Evolutionary conservation across 37 sponge, comb jelly and placozoan genomes (phyloP).

Genomic region (Halisarca cf. caerulea): DNA sequence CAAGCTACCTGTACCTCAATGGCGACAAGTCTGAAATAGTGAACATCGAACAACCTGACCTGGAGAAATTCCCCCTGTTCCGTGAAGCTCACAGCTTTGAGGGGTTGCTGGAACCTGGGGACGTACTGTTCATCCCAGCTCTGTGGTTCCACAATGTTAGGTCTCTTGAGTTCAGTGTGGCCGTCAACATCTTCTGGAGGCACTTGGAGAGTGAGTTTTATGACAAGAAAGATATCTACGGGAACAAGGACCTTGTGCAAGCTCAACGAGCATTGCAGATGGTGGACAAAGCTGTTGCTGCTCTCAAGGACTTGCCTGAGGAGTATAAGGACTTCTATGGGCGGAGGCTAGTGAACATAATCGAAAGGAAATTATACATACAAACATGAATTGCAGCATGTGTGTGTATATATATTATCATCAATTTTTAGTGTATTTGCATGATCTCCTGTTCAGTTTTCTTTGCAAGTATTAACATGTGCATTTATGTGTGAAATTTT

Average conservation of each 20-base stretch:
- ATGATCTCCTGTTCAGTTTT: background rate
- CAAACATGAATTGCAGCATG: background rate
- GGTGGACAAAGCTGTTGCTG: slow-evolving; percentile 67
- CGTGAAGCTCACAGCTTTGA: slow-evolving; percentile 42
- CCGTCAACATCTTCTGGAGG: slow-evolving; percentile 91
- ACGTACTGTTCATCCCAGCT: slow-evolving; percentile 93
- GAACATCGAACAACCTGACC: slow-evolving; percentile 81
- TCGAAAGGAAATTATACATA: background rate
- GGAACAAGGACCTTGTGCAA: slow-evolving; percentile 82
- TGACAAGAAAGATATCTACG: slow-evolving; percentile 81
- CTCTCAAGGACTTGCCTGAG: slow-evolving; percentile 74
- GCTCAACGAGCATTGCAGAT: slow-evolving; percentile 81
- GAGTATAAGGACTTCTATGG: slow-evolving; percentile 85
- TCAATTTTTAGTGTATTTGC: background rate
- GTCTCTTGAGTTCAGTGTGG: slow-evolving; percentile 79
- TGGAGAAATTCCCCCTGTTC: slow-evolving; percentile 71
- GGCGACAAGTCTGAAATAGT: slow-evolving; percentile 88
- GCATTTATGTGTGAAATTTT: background rate
- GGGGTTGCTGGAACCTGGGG: slow-evolving; percentile 73
- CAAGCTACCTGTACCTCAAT: slow-evolving; percentile 68
- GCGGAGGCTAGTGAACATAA: slow-evolving; percentile 39
- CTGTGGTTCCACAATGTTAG: slow-evolving; percentile 94
- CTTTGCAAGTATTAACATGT: background rate
- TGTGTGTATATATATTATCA: background rate
- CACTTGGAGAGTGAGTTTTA: slow-evolving; percentile 68